Percentiles rank a stretch among this genome's conserved stretches.
Evolutionary conservation across 2,888 invertebrate genomes (phyloP).

Genomic region (Chrysolina americana): DNA sequence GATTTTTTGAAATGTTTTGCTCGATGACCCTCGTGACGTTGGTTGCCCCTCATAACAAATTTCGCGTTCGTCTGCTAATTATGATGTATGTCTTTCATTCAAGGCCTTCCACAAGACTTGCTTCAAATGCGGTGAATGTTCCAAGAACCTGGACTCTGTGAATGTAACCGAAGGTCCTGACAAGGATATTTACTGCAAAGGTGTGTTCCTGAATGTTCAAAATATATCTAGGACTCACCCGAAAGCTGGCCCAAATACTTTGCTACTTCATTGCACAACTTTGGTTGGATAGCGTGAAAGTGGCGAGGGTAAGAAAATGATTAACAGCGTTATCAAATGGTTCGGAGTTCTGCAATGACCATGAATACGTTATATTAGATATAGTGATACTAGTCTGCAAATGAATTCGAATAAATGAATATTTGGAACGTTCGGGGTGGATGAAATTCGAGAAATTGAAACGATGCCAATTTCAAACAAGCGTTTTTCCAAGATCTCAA

Average conservation of each 20-base stretch:
- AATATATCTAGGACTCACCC: not conserved
- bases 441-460: no score
- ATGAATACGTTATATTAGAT: no score
- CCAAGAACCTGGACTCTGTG: slow-evolving; percentile 90
- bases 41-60: slow-evolving; percentile 34
- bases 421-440: no score
- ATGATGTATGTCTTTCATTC: slow-evolving; percentile 63
- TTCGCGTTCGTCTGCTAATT: slow-evolving; percentile 32
- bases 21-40: slow-evolving; percentile 36
- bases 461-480: no score
- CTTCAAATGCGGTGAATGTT: slow-evolving; percentile 92
- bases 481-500: no score
- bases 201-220: slow-evolving; percentile 71
- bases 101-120: slow-evolving; percentile 94
- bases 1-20: slow-evolving; percentile 39
- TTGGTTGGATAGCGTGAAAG: no score
- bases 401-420: no score
- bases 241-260: not conserved
- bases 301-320: no score
- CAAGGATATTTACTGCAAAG: slow-evolving; percentile 97
- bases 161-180: slow-evolving; percentile 95
- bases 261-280: not conserved
- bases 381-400: no score
- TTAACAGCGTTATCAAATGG: no score
- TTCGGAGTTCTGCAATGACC: no score